Conservation (phyloP, 2,797 vertebrate species). For the Sphenopsis melanotis region DNA sequence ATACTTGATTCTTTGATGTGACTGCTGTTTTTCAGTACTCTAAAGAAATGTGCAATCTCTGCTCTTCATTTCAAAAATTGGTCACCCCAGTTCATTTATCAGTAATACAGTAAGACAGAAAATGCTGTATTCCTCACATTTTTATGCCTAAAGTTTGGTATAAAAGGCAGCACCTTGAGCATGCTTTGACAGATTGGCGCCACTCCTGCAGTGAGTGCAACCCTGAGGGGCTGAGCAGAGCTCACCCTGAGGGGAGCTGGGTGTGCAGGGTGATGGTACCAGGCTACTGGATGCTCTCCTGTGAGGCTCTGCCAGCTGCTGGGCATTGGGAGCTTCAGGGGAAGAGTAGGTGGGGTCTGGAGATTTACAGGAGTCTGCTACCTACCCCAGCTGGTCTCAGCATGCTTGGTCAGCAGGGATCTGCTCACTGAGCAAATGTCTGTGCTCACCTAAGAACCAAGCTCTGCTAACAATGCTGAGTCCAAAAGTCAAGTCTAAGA, state of each 20-base stretch:
- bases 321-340: neutral
- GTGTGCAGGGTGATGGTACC: rapidly evolving
- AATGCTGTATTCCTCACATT: neutral
- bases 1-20: neutral
- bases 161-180: neutral
- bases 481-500: neutral
- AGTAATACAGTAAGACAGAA: neutral
- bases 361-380: neutral
- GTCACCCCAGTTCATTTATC: neutral
- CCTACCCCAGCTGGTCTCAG: neutral
- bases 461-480: neutral
- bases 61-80: neutral
- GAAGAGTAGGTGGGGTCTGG: neutral
- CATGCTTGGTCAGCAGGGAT: neutral
- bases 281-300: neutral
- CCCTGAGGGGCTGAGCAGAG: rapidly evolving
- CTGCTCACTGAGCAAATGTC: neutral
- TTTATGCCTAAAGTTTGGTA: neutral
- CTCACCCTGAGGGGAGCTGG: neutral
- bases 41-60: neutral
- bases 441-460: neutral
- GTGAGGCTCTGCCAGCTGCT: neutral
- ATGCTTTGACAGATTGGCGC: neutral
- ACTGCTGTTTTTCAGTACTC: neutral
- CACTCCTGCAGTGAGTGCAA: neutral